phyloP scores from a whole-genome alignment of 1,140 invertebrate genomes.

The Homalodisca vitripennis region DNA sequence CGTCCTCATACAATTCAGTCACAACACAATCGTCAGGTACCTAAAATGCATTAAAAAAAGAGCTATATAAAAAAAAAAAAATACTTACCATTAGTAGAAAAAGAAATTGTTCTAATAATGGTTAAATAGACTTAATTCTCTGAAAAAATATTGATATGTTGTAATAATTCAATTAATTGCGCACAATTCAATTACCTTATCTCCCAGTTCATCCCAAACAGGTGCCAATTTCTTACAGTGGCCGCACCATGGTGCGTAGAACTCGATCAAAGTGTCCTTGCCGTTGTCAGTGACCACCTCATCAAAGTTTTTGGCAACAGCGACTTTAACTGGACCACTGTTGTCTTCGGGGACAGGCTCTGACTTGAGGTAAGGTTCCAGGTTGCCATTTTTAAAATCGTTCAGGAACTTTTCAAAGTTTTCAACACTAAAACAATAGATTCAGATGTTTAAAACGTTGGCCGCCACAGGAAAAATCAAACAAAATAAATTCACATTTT shows the following conservation, averaged over 20 bases:
- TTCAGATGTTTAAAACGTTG: conserved; percentile 28
- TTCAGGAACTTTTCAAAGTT: conserved; percentile 86
- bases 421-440: conserved; percentile 66
- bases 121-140: no score
- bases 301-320: conserved; percentile 96
- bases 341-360: conserved; percentile 89
- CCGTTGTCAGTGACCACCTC: conserved; percentile 88
- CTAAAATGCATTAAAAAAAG: background rate
- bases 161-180: no score
- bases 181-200: conserved; percentile 75
- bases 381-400: conserved; percentile 75
- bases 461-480: no score
- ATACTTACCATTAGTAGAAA: no score
- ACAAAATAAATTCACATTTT: no score
- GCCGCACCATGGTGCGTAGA: conserved; percentile 99
- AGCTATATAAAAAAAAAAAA: background rate
- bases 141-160: no score
- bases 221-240: conserved; percentile 97
- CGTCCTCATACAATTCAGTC: background rate
- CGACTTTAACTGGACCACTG: conserved; percentile 82
- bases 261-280: conserved; percentile 95
- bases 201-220: conserved; percentile 90
- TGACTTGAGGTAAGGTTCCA: conserved; percentile 95
- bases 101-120: no score
- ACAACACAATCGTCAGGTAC: background rate